phyloP scores from a whole-genome alignment of 2,113 vertebrate genomes.

The Barbus barbus region DNA sequence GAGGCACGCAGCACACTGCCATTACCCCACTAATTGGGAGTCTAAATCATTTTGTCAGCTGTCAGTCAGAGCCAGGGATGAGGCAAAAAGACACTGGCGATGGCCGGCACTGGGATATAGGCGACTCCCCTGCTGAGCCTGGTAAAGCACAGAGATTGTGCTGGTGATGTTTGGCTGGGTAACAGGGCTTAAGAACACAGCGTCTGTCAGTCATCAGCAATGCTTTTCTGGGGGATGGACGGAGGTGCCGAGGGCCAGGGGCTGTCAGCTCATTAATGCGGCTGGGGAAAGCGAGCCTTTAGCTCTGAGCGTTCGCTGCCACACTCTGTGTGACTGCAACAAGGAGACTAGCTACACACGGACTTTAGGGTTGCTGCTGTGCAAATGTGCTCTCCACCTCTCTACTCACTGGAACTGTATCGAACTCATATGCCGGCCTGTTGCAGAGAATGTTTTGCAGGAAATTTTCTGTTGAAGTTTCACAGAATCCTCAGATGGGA shows the following conservation, averaged over 20 bases:
- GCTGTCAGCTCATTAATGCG: slow-evolving; percentile 57
- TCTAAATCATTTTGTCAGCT: slow-evolving; percentile 81
- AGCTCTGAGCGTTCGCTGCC: slow-evolving; percentile 39
- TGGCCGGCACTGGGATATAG: slow-evolving; percentile 63
- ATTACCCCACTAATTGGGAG: slow-evolving; percentile 79
- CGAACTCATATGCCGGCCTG: background rate
- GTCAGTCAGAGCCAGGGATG: slow-evolving; percentile 68
- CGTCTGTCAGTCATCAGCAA: slow-evolving; percentile 45
- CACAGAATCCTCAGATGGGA: slow-evolving; percentile 2
- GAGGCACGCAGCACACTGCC: slow-evolving; percentile 70
- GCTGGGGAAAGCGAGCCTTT: slow-evolving; percentile 67
- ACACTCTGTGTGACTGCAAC: slow-evolving; percentile 13
- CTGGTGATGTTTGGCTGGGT: slow-evolving; percentile 57
- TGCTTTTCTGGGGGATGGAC: slow-evolving; percentile 22
- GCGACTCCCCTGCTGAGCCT: slow-evolving; percentile 57
- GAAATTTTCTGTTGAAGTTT: slow-evolving; percentile 5
- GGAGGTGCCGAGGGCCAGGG: slow-evolving; percentile 45
- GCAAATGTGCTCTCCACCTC: background rate
- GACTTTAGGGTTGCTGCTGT: background rate
- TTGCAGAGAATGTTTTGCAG: background rate
- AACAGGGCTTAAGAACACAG: slow-evolving; percentile 48
- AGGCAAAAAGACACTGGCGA: slow-evolving; percentile 61
- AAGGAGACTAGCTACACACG: background rate
- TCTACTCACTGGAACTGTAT: background rate
- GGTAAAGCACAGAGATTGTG: slow-evolving; percentile 66